A percentile compares a stretch with the other conserved stretches of the same genome.
phyloP scores from a whole-genome alignment of 2,797 vertebrate genomes.

The Acanthis flammea region DNA sequence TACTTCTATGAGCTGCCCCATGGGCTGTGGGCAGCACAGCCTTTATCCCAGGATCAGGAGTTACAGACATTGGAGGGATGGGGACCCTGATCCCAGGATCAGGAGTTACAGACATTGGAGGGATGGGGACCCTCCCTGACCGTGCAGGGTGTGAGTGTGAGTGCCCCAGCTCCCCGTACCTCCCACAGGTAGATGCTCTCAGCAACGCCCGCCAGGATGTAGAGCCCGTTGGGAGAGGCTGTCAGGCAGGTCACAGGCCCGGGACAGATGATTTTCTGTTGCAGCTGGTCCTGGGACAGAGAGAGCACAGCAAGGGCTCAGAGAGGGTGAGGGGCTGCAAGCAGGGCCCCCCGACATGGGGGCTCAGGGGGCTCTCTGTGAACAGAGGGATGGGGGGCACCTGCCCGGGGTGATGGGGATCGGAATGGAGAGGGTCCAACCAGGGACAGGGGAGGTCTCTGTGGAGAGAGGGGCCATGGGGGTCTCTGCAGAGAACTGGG shows the following conservation, averaged over 20 bases:
- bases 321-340: background rate
- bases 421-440: rapidly evolving
- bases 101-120: rapidly evolving
- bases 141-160: background rate
- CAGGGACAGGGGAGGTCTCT: no score
- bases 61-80: rapidly evolving
- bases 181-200: constrained; percentile 94
- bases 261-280: constrained; percentile 95
- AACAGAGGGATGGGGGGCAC: no score
- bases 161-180: constrained; percentile 68
- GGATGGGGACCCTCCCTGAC: background rate
- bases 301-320: background rate
- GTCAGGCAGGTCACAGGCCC: constrained; percentile 89
- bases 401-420: background rate
- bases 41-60: background rate
- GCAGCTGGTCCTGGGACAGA: constrained; percentile 88
- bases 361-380: rapidly evolving
- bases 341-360: rapidly evolving
- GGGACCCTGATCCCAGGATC: background rate
- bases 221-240: constrained; percentile 85
- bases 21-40: rapidly evolving
- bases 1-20: rapidly evolving
- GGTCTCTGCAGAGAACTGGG: background rate
- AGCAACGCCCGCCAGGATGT: constrained; percentile 85
- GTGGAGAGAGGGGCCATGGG: background rate